phyloP scores from a whole-genome alignment of 2,888 invertebrate species.

The Mesorhabditis spiculigera region DNA sequence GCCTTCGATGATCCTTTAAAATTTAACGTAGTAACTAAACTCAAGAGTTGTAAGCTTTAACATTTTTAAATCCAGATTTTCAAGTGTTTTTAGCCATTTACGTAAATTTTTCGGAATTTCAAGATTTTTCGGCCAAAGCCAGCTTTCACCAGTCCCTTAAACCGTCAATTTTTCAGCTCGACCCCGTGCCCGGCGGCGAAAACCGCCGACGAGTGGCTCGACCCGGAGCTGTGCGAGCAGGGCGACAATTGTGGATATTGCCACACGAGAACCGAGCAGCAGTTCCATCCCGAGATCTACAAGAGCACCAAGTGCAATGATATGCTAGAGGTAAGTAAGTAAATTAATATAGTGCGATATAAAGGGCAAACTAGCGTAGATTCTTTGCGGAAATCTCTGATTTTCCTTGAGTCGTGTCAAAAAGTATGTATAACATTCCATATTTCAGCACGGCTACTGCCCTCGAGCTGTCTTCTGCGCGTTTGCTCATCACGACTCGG shows the following conservation, averaged over 20 bases:
- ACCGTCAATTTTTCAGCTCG: conserved; percentile 67
- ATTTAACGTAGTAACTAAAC: too few relatives aligned
- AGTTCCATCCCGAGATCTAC: conserved; percentile 99
- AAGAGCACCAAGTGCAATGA: conserved; percentile 99
- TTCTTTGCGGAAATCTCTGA: not conserved
- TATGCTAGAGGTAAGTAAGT: conserved; percentile 69
- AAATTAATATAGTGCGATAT: not conserved
- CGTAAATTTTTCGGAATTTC: too few relatives aligned
- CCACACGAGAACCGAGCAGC: conserved; percentile 97
- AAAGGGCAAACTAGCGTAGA: not conserved
- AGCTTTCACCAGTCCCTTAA: too few relatives aligned
- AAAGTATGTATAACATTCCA: not conserved
- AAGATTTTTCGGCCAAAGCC: too few relatives aligned
- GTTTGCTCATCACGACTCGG: conserved; percentile 88
- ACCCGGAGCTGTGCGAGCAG: conserved; percentile 91
- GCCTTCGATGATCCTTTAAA: too few relatives aligned
- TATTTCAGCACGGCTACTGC: conserved; percentile 84
- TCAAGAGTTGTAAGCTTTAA: too few relatives aligned
- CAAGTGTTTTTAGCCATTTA: too few relatives aligned
- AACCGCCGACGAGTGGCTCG: conserved; percentile 94
- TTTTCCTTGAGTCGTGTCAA: too few relatives aligned
- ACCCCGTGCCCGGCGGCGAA: conserved; percentile 98
- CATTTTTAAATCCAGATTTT: too few relatives aligned
- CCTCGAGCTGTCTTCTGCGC: conserved; percentile 98
- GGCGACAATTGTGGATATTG: conserved; percentile 94